Base-by-base conservation (phyloP, 2,888 invertebrate genomes). In the Icerya purchasi region DNA sequence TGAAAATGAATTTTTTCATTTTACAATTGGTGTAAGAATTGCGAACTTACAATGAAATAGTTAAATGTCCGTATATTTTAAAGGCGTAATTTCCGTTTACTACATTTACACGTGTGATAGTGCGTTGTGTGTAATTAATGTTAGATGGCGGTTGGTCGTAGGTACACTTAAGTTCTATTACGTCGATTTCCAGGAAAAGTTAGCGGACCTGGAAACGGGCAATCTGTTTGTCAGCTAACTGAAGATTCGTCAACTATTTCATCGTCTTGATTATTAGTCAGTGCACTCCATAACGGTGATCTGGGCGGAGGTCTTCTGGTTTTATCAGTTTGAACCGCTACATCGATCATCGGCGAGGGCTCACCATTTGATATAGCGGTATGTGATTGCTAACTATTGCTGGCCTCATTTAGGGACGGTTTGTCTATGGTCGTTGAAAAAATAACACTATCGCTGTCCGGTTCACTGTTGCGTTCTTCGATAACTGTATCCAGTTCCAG, bases 401-500 rank as follows among this genome's bases (percentile, higher is more conserved):
- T 49, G 58, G 57, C 55, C 54, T n/a, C 53, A 54, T 56, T 56
- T 61, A 54, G 61, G 25, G 57, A 50, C 50, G 50, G 61, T 36
- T 58, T 22, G 23, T 59, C n/a, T 61, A 56, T 56, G 59, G 54
- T 58, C n/a, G n/a, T n/a, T 53, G 53, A 50, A 52, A 50, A 22
- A n/a, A 22, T n/a, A 14, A 24, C 23, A 49, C 23, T 22, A 3
- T 54, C 53, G 22, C 54, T 75, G 14, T 54, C 57, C 14, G 58
- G 53, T 20, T 61, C 62, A 53, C 58, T 59, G 51, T 86, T 86
- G 62, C 84, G 78, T 68, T 87, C 87, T 69, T 88, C 88, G 22
- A 87, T 76, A 22, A 88, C 88, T 0, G 87, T 87, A 70, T 86
- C 87, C 65, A 88, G 76, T 69, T 88, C 87, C 56, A 86, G 72